Evolutionary conservation across 2,113 vertebrate genomes (phyloP).

Genomic region (Puffinus mauretanicus): DNA sequence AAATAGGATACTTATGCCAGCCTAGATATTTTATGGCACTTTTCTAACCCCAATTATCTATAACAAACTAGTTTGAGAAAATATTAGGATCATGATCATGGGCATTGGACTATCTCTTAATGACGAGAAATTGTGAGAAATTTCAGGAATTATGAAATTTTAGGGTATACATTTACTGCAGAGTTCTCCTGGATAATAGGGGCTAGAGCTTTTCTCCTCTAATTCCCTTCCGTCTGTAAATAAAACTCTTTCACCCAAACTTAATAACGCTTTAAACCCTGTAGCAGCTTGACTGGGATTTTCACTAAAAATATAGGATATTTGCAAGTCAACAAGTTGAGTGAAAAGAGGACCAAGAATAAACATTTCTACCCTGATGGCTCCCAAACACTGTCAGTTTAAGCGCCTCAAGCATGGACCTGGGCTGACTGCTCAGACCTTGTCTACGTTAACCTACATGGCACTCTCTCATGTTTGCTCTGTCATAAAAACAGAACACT

Average conservation of each 20-base stretch:
- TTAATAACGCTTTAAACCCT: neutral
- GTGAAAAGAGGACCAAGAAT: neutral
- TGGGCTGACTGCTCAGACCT: neutral
- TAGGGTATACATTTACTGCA: neutral
- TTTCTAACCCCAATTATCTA: neutral
- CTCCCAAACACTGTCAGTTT: neutral
- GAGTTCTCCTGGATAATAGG: neutral
- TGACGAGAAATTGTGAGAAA: neutral
- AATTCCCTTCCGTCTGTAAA: neutral
- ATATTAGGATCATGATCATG: neutral
- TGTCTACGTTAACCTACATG: fast-evolving
- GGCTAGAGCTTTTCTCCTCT: neutral
- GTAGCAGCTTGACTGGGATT: neutral
- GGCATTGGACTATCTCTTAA: neutral
- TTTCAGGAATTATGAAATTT: neutral
- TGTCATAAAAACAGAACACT: neutral
- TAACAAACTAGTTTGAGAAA: neutral
- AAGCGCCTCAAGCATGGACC: neutral
- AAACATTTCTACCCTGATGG: neutral
- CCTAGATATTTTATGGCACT: neutral
- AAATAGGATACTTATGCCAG: neutral
- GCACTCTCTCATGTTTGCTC: neutral
- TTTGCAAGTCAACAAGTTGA: neutral
- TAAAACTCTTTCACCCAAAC: neutral
- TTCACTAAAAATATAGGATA: neutral